Base-by-base conservation (phyloP, 2,888 invertebrate species). In the Geotrupes spiniger region DNA sequence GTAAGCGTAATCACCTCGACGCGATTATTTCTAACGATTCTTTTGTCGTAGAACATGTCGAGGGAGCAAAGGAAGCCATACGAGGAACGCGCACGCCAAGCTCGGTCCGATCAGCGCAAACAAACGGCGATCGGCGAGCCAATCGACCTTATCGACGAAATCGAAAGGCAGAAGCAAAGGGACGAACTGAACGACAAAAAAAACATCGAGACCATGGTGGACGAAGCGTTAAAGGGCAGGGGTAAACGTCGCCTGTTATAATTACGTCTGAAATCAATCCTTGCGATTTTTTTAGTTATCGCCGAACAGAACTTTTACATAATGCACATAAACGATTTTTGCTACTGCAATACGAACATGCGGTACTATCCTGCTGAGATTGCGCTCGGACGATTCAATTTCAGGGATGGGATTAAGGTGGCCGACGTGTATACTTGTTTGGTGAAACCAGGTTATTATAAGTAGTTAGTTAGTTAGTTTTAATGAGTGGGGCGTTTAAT, bases 341-440 rank as follows among this genome's bases (percentile, higher is more conserved):
- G 66, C 31, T 53, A 43, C 16, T 61, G 61, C 37, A 54, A 52
- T 49, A 38, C 10, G 42, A 8, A 53, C 42, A 4, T 61, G 2
- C 54, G 57, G 10, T 78, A 74, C 57, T 64, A 71, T 10, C 81
- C 81, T 0, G 80, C 78, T 1, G 81, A 81, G 63, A 68, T 80
- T 31, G 74, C 76, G 0, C 52, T 80, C 0, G 68, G 69, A 9
- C 67, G 74, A 53, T 80, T 74, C 57, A 74, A 74, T 0, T 52
- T 81, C 0, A 57, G 68, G 33, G 56, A 73, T 1, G 80, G 80
- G 1, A 60, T 75, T 1, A 60, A 69, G 1, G 76, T 77, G 0
- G 59, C 59, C 5, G 56, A 64, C 44, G 49, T 75, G 1, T 65
- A 61, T 29, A 73, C 75, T 33, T 60, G 70, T 1, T 68, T 76